Conservation (phyloP, 35 echinoderm and acorn worm species). For the Ophiothrix spiculata region DNA sequence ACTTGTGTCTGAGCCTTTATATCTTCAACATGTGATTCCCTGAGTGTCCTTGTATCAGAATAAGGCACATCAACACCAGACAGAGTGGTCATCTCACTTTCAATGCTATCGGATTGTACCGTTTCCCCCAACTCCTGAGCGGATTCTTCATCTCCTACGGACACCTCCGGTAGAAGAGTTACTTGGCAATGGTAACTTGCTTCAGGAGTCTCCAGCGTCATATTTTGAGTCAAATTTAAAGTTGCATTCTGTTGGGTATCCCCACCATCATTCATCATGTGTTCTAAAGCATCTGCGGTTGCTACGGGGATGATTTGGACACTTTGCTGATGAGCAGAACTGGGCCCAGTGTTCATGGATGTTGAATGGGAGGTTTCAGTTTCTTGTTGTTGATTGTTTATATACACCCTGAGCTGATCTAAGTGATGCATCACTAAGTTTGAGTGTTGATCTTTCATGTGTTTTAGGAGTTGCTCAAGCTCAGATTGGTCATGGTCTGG, state of each 20-base stretch:
- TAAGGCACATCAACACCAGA: neutral
- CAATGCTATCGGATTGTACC: neutral
- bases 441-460: conserved; percentile 34
- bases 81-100: neutral
- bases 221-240: neutral
- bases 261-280: neutral
- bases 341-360: neutral
- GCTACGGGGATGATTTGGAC: neutral
- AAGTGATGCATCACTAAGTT: conserved; percentile 38
- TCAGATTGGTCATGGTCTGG: conserved; percentile 18
- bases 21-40: too few species aligned
- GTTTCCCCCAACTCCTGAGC: neutral
- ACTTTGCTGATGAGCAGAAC: neutral
- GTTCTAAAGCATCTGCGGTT: neutral
- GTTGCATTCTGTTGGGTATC: neutral
- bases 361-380: neutral
- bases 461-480: conserved; percentile 21
- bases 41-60: neutral
- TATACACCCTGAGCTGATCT: conserved; percentile 30
- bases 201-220: neutral
- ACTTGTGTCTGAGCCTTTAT: too few species aligned
- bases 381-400: neutral
- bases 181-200: neutral
- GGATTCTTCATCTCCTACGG: neutral
- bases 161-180: neutral